Percentiles rank a stretch among this genome's conserved stretches.
Conservation (phyloP, 2,113 vertebrate genomes). For the Protobothrops mucrosquamatus region DNA sequence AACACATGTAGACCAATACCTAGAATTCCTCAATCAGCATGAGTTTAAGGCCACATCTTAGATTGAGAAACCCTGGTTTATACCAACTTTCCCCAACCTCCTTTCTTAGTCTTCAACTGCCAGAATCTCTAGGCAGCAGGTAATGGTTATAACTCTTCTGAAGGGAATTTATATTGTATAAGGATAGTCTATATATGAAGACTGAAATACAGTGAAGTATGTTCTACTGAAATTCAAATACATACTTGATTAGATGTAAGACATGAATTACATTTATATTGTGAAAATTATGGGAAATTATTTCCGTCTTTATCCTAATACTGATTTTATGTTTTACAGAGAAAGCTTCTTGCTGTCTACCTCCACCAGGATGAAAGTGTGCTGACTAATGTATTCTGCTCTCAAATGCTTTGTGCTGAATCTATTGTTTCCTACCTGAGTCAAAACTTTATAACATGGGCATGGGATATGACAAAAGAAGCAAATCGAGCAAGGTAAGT, state of each 20-base stretch:
- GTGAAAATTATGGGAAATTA: neutral
- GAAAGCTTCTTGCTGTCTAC: conserved; percentile 99
- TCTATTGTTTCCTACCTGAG: conserved; percentile 98
- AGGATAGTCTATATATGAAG: neutral
- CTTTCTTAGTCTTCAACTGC: neutral
- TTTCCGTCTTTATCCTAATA: conserved; percentile 31
- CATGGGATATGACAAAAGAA: conserved; percentile 98
- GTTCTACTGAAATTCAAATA: neutral
- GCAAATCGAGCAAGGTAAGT: conserved; percentile 93
- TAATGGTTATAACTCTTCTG: neutral
- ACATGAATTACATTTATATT: neutral
- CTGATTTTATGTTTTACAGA: conserved; percentile 75
- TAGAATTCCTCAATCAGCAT: neutral
- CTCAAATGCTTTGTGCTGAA: conserved; percentile 98
- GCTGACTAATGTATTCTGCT: conserved; percentile 98
- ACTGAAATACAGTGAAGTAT: neutral
- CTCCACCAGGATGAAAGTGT: conserved; percentile 99
- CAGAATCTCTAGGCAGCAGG: neutral
- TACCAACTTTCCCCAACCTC: neutral
- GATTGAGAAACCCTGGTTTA: neutral
- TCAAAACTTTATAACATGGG: conserved; percentile 99
- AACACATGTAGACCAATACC: neutral
- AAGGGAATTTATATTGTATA: neutral
- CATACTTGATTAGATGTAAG: neutral
- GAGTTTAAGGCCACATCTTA: neutral